Percentiles rank a stretch among this genome's conserved stretches.
Evolutionary conservation across 2,888 invertebrate species (phyloP).

Genomic region (Himalopsyche tibetana): DNA sequence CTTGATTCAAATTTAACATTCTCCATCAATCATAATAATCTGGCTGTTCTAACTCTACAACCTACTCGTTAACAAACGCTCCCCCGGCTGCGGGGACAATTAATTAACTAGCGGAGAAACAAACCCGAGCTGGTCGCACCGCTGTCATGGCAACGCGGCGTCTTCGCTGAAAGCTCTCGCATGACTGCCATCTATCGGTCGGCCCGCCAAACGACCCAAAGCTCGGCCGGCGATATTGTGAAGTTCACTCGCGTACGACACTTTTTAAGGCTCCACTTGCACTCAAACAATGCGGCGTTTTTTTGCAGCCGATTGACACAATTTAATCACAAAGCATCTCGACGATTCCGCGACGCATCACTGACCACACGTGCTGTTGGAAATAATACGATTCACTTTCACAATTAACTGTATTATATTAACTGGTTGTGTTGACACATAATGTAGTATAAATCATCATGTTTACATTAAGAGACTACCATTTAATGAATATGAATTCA

Average conservation of each 20-base stretch:
- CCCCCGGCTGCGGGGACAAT: slow-evolving; percentile 8
- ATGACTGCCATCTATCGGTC: slow-evolving; percentile 63
- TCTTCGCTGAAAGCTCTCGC: slow-evolving; percentile 53
- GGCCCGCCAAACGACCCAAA: slow-evolving; percentile 48
- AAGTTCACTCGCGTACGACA: slow-evolving; percentile 8
- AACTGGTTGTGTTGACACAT: no score
- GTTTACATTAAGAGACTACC: no score
- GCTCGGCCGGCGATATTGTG: slow-evolving; percentile 2
- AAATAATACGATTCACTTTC: slow-evolving; percentile 13
- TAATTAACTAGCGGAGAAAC: slow-evolving; percentile 47
- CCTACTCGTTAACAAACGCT: slow-evolving; percentile 4
- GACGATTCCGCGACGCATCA: not conserved
- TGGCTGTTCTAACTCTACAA: slow-evolving; percentile 10
- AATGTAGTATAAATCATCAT: no score
- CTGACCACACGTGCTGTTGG: not conserved
- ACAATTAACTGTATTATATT: not conserved
- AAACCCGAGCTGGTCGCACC: slow-evolving; percentile 60
- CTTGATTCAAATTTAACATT: slow-evolving; percentile 45
- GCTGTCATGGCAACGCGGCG: slow-evolving; percentile 63
- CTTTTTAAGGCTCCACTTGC: slow-evolving; percentile 10
- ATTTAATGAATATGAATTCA: no score
- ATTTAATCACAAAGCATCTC: slow-evolving; percentile 26
- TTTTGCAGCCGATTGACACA: slow-evolving; percentile 12
- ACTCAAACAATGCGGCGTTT: not conserved
- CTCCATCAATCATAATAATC: slow-evolving; percentile 45